Evolutionary conservation across 1,140 invertebrate genomes (phyloP).

Genomic region (Melanaphis sacchari): DNA sequence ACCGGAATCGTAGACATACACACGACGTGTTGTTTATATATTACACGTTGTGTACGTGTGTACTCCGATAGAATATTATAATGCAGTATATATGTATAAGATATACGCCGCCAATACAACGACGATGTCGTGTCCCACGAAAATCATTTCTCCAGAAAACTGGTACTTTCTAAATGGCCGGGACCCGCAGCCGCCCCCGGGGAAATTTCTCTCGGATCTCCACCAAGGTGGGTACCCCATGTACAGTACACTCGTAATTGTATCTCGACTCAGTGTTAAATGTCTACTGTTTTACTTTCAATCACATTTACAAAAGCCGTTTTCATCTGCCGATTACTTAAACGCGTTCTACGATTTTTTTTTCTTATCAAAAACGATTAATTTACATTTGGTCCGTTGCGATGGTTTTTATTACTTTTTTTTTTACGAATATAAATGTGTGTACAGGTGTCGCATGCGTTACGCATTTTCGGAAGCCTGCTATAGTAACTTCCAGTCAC

Average conservation of each 20-base stretch:
- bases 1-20: not conserved
- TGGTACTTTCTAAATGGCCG: slow-evolving; percentile 41
- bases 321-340: not conserved
- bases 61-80: not conserved
- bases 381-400: not conserved
- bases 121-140: slow-evolving; percentile 8
- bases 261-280: not conserved
- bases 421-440: not conserved
- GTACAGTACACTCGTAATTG: not conserved
- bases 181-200: not conserved
- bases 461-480: not conserved
- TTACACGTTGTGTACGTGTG: slow-evolving; percentile 3
- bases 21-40: not conserved
- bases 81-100: not conserved
- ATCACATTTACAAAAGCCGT: not conserved
- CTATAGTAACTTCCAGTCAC: not conserved
- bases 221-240: not conserved
- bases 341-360: not conserved
- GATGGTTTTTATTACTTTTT: not conserved
- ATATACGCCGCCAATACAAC: not conserved
- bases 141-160: slow-evolving; percentile 51
- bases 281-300: not conserved
- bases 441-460: not conserved
- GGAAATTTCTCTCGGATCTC: slow-evolving; percentile 43
- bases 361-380: not conserved